phyloP scores from a whole-genome alignment of 2,888 invertebrate genomes.

The Scaptomyza polygonia region DNA sequence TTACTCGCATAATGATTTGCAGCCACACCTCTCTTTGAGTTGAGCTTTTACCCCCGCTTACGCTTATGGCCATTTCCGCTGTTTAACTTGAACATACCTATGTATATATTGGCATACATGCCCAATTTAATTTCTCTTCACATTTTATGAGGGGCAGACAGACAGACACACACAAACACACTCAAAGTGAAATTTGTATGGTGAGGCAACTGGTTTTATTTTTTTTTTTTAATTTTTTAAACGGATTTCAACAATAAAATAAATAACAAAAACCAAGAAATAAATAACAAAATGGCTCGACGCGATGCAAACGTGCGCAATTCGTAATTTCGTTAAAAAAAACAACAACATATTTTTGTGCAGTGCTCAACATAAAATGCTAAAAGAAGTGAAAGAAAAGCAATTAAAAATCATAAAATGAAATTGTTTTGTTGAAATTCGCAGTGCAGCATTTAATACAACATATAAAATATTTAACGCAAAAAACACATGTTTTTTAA shows the following conservation, averaged over 20 bases:
- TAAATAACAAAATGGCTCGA: constrained; percentile 38
- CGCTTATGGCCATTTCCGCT: constrained; percentile 71
- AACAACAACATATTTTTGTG: constrained; percentile 19
- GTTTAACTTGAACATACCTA: constrained; percentile 53
- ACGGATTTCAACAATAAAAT: constrained; percentile 18
- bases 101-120: constrained; percentile 68
- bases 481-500: constrained; percentile 9
- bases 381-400: not conserved
- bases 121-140: constrained; percentile 44
- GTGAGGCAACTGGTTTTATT: constrained; percentile 50
- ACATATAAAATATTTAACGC: constrained; percentile 12
- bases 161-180: constrained; percentile 7
- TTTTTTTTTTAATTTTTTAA: constrained; percentile 14
- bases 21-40: constrained; percentile 65
- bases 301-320: constrained; percentile 66
- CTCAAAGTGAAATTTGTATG: constrained; percentile 73
- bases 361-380: constrained; percentile 17
- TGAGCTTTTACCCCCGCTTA: constrained; percentile 52
- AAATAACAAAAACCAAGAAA: constrained; percentile 22
- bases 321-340: constrained; percentile 48
- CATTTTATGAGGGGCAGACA: constrained; percentile 38
- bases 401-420: constrained; percentile 13
- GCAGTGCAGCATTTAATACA: constrained; percentile 33
- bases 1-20: constrained; percentile 47
- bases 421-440: constrained; percentile 64